Conservation (phyloP, 2,888 invertebrate genomes). For the Eristalinus aeneus region DNA sequence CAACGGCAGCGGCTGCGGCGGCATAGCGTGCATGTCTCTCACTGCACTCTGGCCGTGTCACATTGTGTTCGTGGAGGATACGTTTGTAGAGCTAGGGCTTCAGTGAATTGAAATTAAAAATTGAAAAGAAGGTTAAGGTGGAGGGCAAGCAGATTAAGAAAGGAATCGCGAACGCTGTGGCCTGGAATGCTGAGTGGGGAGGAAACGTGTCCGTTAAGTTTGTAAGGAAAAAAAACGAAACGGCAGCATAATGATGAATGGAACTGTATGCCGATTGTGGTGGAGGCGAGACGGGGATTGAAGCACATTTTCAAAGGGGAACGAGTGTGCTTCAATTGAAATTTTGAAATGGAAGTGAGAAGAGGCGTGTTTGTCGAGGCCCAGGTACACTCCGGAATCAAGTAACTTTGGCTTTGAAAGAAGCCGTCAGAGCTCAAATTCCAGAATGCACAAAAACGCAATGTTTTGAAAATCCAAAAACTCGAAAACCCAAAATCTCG, state of each 20-base stretch:
- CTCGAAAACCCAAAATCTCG: no score
- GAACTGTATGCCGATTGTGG: constrained; percentile 44
- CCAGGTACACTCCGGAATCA: no score
- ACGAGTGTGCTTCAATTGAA: constrained; percentile 20
- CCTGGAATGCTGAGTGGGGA: constrained; percentile 50
- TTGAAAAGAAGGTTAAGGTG: constrained; percentile 65
- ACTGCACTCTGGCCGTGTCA: constrained; percentile 42
- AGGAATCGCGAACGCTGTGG: constrained; percentile 7
- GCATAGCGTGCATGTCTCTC: constrained; percentile 17
- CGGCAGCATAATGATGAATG: constrained; percentile 26
- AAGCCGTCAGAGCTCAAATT: no score
- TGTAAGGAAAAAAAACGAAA: background rate
- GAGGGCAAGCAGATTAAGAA: constrained; percentile 46
- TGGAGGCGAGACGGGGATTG: background rate
- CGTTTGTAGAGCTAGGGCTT: constrained; percentile 49
- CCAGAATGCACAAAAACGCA: no score
- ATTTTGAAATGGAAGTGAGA: no score
- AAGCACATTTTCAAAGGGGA: constrained; percentile 35
- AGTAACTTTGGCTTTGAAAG: no score
- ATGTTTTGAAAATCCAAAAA: no score
- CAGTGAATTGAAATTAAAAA: constrained; percentile 67
- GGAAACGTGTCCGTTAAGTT: constrained; percentile 59
- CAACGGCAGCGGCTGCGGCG: constrained; percentile 9
- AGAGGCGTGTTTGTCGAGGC: no score
- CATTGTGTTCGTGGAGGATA: constrained; percentile 53